These are phyloP conservation scores for Habrosyne pyritoides DNA, from an alignment of 2,888 invertebrate genomes.

Conservation along the genomic window DNA sequence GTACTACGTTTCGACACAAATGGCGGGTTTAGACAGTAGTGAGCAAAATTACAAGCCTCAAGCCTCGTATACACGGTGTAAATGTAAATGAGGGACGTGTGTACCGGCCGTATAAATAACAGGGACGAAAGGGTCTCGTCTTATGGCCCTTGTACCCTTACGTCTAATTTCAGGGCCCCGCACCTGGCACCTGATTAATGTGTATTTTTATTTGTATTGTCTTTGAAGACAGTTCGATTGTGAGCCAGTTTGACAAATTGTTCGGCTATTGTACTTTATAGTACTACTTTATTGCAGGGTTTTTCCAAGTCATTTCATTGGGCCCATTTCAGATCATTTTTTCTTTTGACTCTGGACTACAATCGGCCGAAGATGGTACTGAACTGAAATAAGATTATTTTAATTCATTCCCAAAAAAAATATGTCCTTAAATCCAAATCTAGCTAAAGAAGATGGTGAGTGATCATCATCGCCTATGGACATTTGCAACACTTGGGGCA, in stretches of 20 bases:
- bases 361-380: too few species aligned
- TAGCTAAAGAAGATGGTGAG: too few species aligned
- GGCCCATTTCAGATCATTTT: too few species aligned
- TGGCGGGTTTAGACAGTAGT: background rate
- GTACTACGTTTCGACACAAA: background rate
- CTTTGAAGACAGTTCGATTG: conserved; percentile 4
- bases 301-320: background rate
- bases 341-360: too few species aligned
- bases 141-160: conserved; percentile 16
- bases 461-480: too few species aligned
- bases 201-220: conserved; percentile 2
- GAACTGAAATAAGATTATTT: too few species aligned
- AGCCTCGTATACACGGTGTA: background rate
- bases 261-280: background rate
- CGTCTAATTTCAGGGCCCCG: conserved; percentile 47
- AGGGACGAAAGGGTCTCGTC: conserved; percentile 36
- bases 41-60: conserved; percentile 9
- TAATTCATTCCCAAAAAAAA: too few species aligned
- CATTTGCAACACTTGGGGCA: too few species aligned
- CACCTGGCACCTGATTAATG: conserved; percentile 54
- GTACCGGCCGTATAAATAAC: conserved; percentile 25
- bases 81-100: conserved; percentile 18
- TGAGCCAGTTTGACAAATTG: background rate
- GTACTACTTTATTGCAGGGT: background rate
- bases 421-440: too few species aligned